These are phyloP conservation scores for Tachycineta bicolor DNA, from an alignment of 2,113 vertebrate genomes.

Conservation along the genomic window DNA sequence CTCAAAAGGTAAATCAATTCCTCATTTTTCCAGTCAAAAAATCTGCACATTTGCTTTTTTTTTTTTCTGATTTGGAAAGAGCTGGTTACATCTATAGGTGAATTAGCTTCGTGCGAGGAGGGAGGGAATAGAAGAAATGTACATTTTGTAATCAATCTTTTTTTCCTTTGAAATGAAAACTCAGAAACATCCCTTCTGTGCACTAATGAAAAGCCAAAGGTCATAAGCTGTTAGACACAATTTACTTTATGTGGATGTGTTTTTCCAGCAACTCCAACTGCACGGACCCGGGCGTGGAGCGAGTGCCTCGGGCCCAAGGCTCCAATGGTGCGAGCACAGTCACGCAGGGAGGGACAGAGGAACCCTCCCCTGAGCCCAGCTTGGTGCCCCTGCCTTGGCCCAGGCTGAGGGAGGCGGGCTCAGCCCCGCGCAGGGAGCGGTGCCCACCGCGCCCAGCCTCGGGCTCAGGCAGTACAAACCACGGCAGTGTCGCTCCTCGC, in stretches of 20 bases:
- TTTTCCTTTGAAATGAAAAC: background rate
- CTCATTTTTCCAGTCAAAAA: background rate
- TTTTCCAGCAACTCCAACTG: background rate
- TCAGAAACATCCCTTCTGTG: background rate
- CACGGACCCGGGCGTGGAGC: rapidly evolving
- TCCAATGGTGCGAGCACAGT: background rate
- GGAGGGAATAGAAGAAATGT: background rate
- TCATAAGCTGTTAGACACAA: background rate
- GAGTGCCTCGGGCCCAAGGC: rapidly evolving
- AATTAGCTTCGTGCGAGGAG: background rate
- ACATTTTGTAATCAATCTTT: background rate
- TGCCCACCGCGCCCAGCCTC: background rate
- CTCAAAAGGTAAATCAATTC: background rate
- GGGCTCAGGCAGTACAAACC: background rate
- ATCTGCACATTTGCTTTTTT: background rate
- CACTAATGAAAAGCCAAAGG: background rate
- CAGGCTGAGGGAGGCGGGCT: rapidly evolving
- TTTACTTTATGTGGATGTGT: background rate
- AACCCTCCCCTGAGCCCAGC: rapidly evolving
- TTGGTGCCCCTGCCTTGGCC: background rate
- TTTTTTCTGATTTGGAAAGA: background rate
- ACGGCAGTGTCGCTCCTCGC: background rate
- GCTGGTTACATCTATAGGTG: background rate
- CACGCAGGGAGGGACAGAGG: rapidly evolving
- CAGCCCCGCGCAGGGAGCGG: background rate